phyloP scores from a whole-genome alignment of 1,140 invertebrate genomes.

The Drosophila arawakana region DNA sequence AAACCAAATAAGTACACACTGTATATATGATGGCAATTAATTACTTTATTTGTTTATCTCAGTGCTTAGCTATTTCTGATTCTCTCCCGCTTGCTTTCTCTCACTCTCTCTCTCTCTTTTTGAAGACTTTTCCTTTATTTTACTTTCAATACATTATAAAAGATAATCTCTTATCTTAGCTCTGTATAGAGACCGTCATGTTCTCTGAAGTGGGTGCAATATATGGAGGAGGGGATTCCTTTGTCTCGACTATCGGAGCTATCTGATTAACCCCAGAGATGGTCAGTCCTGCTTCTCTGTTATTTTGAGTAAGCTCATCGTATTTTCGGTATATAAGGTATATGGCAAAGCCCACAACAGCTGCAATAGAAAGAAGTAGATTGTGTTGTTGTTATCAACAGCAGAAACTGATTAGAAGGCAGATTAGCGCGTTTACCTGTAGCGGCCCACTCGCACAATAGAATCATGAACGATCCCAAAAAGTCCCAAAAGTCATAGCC shows the following conservation, averaged over 20 bases:
- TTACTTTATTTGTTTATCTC: no score
- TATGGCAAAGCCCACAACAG: not conserved
- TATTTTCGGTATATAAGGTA: constrained; percentile 15
- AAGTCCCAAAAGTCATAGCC: not conserved
- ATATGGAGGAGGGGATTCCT: constrained; percentile 13
- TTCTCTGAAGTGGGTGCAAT: constrained; percentile 8
- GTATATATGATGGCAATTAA: not conserved
- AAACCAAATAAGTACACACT: not conserved
- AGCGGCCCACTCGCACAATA: not conserved
- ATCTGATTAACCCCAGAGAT: not conserved
- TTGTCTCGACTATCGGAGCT: not conserved
- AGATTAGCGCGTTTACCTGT: constrained; percentile 18
- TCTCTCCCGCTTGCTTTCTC: not conserved
- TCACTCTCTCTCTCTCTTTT: not conserved
- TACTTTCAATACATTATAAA: not conserved
- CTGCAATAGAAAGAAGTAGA: constrained; percentile 1
- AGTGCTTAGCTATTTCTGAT: not conserved
- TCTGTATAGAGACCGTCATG: not conserved
- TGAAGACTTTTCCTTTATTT: not conserved
- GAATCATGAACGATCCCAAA: not conserved
- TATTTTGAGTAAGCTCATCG: not conserved
- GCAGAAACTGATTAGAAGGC: not conserved
- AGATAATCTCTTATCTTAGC: not conserved
- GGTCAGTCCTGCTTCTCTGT: not conserved
- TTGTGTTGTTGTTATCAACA: not conserved